Evolutionary conservation across 1,140 invertebrate species (phyloP), one percentile per base, ranked within the genome.

Genomic region (Triops longicaudatus): DNA sequence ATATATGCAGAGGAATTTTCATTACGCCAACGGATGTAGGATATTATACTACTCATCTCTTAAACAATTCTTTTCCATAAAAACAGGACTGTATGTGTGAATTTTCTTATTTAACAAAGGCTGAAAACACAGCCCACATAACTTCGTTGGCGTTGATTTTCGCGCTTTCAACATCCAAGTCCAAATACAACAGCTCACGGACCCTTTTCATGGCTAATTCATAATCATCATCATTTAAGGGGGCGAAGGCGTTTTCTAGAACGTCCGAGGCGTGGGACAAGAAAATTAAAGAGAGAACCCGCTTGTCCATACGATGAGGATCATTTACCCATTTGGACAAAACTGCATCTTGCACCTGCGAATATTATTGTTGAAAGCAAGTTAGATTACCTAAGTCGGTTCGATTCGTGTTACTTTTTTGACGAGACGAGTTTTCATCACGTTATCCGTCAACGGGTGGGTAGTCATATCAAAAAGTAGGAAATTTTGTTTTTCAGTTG

Each of bases 401-500:
- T 17, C 12, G 50, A 26, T 41, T 73, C 9, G 17, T 79, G 72
- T 81, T 84, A 95, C 93, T 89, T 97, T 98, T 88, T 98, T 98
- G 50, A 99, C 95, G 79, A 99, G 89, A 81, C 97, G 92, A 81
- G 92, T 93, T 88, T 99, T 99, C n/a, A 95, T 91, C 79, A 92
- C 88, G 86, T 94, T 94, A 85, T 99, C 97, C 75, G 94, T 96
- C 63, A 99, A 88, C 44, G 98, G 98, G 90, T 99, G 98, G 80
- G 98, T 99, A 28, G 98, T 99, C 97, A 99, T 99, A 87, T 99
- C 98, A 87, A 99, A 99, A 26, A 99, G 86, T 80, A 99, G 87
- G 86, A 99, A 99, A 86, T 99, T 99, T 86, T 99, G 98, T 88
- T 99, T 99, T 86, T 99, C 98, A 75, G 98, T 99, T 73, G 97